A percentile compares a stretch with the other conserved stretches of the same genome.
These are phyloP conservation scores for Lepidochitona cinerea DNA, from an alignment of 2,888 invertebrate genomes.

Conservation along the genomic window DNA sequence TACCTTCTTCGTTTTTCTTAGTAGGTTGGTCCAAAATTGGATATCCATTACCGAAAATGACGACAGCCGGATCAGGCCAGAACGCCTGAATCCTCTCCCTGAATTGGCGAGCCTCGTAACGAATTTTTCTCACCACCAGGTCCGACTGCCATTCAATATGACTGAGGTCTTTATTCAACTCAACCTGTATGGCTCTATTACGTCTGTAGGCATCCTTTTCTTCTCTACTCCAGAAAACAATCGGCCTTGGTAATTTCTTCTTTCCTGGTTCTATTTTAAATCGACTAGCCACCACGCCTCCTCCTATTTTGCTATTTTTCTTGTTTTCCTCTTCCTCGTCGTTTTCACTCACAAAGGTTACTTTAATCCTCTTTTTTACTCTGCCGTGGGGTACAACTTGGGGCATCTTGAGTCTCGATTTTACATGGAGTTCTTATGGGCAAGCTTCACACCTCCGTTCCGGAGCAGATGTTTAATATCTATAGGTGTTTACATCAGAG, in stretches of 20 bases:
- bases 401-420: no score
- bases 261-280: neutral
- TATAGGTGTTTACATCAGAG: no score
- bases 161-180: neutral
- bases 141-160: neutral
- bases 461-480: no score
- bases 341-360: no score
- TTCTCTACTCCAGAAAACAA: neutral
- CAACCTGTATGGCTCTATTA: neutral
- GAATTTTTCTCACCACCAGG: neutral
- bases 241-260: neutral
- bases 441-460: no score
- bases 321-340: no score
- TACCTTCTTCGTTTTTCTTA: neutral
- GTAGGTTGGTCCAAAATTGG: neutral
- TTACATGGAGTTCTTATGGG: no score
- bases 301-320: no score
- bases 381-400: no score
- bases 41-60: neutral
- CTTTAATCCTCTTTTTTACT: no score
- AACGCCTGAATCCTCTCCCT: neutral
- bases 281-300: no score
- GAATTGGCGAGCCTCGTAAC: neutral
- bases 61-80: neutral
- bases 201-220: neutral